phyloP scores from a whole-genome alignment of 2,797 vertebrate genomes.

The Discoglossus pictus region DNA sequence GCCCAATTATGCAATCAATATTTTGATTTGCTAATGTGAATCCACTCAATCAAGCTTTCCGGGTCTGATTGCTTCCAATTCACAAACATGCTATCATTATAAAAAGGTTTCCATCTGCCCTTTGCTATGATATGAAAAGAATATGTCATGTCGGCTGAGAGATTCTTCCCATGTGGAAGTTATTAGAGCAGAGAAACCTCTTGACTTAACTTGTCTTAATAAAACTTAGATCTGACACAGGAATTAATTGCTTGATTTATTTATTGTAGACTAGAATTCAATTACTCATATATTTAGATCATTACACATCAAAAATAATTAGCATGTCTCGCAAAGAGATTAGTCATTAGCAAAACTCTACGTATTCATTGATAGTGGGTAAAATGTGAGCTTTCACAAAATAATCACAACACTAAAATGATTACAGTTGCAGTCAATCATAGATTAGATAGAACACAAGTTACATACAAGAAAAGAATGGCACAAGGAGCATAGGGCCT shows the following conservation, averaged over 20 bases:
- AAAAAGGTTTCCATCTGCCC: background rate
- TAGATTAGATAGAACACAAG: no score
- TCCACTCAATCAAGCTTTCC: background rate
- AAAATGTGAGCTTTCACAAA: background rate
- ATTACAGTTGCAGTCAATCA: no score
- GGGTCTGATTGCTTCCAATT: background rate
- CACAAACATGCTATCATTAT: background rate
- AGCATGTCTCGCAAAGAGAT: background rate
- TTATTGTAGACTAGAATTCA: conserved; percentile 7
- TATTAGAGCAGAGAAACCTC: background rate
- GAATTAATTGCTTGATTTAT: conserved; percentile 28
- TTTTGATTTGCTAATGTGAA: background rate
- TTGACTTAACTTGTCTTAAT: conserved; percentile 1
- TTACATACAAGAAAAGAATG: no score
- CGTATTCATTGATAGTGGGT: background rate
- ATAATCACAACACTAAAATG: background rate
- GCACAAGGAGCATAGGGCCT: no score
- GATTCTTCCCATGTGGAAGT: background rate
- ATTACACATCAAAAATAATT: background rate
- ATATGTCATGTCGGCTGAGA: background rate
- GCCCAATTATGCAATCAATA: background rate
- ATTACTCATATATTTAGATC: conserved; percentile 1
- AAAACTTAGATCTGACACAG: conserved; percentile 1
- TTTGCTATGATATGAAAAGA: background rate
- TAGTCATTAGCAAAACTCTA: background rate